Evolutionary conservation across 2,797 vertebrate genomes (phyloP), one percentile per base, ranked within the genome.

Genomic region (Karalla daura): DNA sequence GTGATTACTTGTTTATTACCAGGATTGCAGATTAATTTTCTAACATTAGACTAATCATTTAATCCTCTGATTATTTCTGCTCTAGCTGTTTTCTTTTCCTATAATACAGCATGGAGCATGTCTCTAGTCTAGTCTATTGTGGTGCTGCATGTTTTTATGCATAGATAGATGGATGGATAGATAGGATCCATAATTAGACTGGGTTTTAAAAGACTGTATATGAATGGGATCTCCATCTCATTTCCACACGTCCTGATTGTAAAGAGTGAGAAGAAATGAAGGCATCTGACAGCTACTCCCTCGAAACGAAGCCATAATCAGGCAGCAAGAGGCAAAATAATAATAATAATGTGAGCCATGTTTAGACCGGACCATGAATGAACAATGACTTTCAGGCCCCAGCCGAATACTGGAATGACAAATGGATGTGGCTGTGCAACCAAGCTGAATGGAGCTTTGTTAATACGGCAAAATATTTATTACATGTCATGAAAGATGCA

Each of bases 391-490:
- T 80, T 76, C 78, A 61, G 52, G 78, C 53, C 77, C 51, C 60
- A 37, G 68, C 56, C 76, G 50, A 50, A 78, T 67, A 62, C 51
- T 59, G 51, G 17, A 0, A 39, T 76, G 74, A 74, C 86, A 86
- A 86, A 83, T 80, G 23, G 62, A 76, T 78, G 47, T 24, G 60
- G 49, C 69, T 75, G 71, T 32, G 59, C 72, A 74, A 70, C 46
- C 54, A 47, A 23, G 75, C 50, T 71, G 61, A 79, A 78, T 81
- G 53, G 74, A 81, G 56, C 62, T 70, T 74, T 74, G 70, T 74
- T 83, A 81, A 71, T 78, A 66, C 62, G 69, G 74, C 75, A 80
- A 89, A 81, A 87, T 89, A 89, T 89, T 81, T 82, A 88, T 74
- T 52, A 77, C 40, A 40, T 53, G 62, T 65, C 70, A 78, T 87